A percentile compares a stretch with the other conserved stretches of the same genome.
Evolutionary conservation across 2,797 vertebrate species (phyloP).

Genomic region (Rhinophrynus dorsalis): DNA sequence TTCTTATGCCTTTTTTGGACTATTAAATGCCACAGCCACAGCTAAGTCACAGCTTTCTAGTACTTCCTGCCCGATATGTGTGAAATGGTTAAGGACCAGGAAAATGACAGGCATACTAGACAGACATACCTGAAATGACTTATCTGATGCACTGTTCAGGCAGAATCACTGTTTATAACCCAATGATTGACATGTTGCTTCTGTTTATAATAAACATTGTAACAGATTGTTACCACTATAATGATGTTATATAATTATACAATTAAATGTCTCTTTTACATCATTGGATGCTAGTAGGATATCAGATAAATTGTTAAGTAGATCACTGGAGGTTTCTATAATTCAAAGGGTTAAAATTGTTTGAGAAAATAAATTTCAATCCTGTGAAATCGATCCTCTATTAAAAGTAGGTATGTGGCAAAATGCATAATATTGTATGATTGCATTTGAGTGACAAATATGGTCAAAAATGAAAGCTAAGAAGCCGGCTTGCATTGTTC

Average conservation of each 20-base stretch:
- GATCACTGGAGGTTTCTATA: too few species aligned
- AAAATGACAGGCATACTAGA: slow-evolving; percentile 74
- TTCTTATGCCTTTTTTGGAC: slow-evolving; percentile 62
- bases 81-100: slow-evolving; percentile 76
- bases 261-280: too few species aligned
- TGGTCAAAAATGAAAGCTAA: too few species aligned
- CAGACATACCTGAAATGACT: slow-evolving; percentile 74
- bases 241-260: too few species aligned
- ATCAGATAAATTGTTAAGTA: too few species aligned
- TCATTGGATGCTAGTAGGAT: too few species aligned
- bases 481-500: not conserved
- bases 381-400: slow-evolving; percentile 4
- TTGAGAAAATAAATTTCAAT: slow-evolving; percentile 17
- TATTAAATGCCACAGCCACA: slow-evolving; percentile 66
- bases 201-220: slow-evolving; percentile 63
- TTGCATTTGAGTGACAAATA: slow-evolving; percentile 4
- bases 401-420: not conserved
- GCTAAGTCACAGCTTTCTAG: slow-evolving; percentile 68
- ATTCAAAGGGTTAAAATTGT: slow-evolving; percentile 22
- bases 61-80: slow-evolving; percentile 71
- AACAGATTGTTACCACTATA: slow-evolving; percentile 63
- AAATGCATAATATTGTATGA: slow-evolving; percentile 14
- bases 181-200: slow-evolving; percentile 56
- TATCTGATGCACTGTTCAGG: slow-evolving; percentile 59
- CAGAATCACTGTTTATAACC: slow-evolving; percentile 57